Base-by-base conservation (phyloP, 2,888 invertebrate genomes). In the Arrhopalites spinosus region DNA sequence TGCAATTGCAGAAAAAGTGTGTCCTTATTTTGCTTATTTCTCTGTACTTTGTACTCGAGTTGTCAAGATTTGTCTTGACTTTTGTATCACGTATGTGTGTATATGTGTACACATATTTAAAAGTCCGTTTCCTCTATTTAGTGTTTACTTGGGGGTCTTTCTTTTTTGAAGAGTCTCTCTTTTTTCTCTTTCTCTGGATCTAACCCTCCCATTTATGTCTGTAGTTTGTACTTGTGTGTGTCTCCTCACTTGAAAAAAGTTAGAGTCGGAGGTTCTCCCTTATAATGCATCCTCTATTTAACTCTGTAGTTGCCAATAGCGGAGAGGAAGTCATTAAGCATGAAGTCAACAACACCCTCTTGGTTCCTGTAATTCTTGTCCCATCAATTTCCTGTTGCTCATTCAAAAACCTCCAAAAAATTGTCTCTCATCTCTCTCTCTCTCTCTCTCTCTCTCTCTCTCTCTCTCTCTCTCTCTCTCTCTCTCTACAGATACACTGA, bases 361-460 rank as follows among this genome's bases (percentile, higher is more conserved):
- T 50, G 68, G 68, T 68, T 68, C 68, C 68, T 68, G 68, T 68
- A 68, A n/a, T 50, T 68, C 68, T 50, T 68, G 68, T 68, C 68
- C 68, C 68, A 68, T 68, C 68, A 68, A 68, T 68, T 68, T 68
- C 68, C 68, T 68, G 50, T 29, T 27, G 23, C 68, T 50, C 25
- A 47, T 13, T 68, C 50, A 68, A 68, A 47, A 13, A 43, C 50
- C 25, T 7, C 30, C 50, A 50, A 50, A 50, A 53, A 53, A 8
- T 20, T 23, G n/a, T n/a, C n/a, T 25, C 23, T 3, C 3, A 17
- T 59, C 59, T n/a, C 3, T 27, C 29, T 30, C 30, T 36, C 59
- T 59, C 23, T 23, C 59, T 59, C 59, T n/a, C n/a, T 27, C 64
- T 30, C 64, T 36, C 64, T 13, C 3, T 36, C 36, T 23, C 25